These are phyloP conservation scores for Alces alces DNA, from an alignment of 2,113 vertebrate genomes.

Conservation along the genomic window DNA sequence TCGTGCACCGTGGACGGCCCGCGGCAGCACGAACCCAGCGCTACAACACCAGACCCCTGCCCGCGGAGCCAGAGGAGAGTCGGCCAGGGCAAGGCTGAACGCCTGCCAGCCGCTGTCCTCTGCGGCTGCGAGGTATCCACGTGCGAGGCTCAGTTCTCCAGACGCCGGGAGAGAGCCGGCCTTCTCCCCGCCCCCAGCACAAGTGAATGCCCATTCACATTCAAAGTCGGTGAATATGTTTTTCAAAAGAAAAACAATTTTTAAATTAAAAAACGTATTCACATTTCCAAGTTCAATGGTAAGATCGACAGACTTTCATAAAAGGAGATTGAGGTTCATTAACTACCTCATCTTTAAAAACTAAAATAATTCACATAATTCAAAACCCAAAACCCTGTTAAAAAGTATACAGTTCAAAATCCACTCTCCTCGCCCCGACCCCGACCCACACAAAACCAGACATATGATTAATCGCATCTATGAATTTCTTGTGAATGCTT, in stretches of 20 bases:
- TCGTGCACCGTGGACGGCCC: fast-evolving
- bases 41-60: not conserved
- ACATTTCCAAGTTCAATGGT: not conserved
- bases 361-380: not conserved
- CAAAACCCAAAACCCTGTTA: not conserved
- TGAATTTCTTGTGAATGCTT: not conserved
- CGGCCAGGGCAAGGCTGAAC: not conserved
- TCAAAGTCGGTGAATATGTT: not conserved
- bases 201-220: not conserved
- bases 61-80: not conserved
- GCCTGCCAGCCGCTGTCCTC: too few species aligned
- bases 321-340: not conserved
- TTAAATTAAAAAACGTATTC: not conserved
- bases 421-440: not conserved
- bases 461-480: not conserved
- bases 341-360: not conserved
- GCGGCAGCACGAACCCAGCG: not conserved
- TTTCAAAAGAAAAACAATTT: not conserved
- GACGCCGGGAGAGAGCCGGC: not conserved
- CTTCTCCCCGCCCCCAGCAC: too few species aligned
- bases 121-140: not conserved
- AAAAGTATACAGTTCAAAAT: not conserved
- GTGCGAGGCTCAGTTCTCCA: not conserved
- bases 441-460: not conserved
- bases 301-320: not conserved